Evolutionary conservation across 2,113 vertebrate genomes (phyloP).

Genomic region (Haemorhous mexicanus): DNA sequence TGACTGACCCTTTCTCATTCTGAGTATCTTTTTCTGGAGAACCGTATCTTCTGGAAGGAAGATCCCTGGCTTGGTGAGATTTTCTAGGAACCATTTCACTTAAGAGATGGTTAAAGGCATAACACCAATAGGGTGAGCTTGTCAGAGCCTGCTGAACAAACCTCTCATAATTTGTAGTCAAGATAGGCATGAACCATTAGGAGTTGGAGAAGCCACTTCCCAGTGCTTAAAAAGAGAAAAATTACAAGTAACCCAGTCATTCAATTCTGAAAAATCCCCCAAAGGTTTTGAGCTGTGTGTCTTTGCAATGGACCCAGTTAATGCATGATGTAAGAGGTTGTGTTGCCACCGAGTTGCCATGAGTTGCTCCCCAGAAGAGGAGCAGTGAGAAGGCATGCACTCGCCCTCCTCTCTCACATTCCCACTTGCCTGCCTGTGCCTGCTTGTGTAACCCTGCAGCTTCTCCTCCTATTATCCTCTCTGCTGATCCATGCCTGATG

Average conservation of each 20-base stretch:
- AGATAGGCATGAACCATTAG: background rate
- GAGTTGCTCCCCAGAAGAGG: background rate
- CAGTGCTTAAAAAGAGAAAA: background rate
- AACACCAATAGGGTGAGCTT: background rate
- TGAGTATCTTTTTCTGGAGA: background rate
- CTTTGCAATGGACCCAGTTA: background rate
- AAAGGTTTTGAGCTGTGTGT: background rate
- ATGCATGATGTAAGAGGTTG: background rate
- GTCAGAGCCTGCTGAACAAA: background rate
- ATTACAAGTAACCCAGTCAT: background rate
- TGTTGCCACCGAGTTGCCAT: background rate
- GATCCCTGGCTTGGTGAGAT: background rate
- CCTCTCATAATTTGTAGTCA: background rate
- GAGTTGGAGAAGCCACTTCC: background rate
- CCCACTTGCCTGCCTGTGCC: slow-evolving; percentile 30
- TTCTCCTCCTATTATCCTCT: slow-evolving; percentile 63
- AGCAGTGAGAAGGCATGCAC: background rate
- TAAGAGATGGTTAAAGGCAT: background rate
- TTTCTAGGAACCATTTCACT: background rate
- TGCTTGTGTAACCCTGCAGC: slow-evolving; percentile 59
- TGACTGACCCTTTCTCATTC: background rate
- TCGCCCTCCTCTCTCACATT: background rate
- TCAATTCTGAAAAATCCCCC: background rate
- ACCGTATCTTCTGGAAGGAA: background rate
- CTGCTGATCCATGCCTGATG: slow-evolving; percentile 65